Evolutionary conservation across 2,113 vertebrate genomes (phyloP), one percentile per base, ranked within the genome.

Genomic region (Dinomys branickii): DNA sequence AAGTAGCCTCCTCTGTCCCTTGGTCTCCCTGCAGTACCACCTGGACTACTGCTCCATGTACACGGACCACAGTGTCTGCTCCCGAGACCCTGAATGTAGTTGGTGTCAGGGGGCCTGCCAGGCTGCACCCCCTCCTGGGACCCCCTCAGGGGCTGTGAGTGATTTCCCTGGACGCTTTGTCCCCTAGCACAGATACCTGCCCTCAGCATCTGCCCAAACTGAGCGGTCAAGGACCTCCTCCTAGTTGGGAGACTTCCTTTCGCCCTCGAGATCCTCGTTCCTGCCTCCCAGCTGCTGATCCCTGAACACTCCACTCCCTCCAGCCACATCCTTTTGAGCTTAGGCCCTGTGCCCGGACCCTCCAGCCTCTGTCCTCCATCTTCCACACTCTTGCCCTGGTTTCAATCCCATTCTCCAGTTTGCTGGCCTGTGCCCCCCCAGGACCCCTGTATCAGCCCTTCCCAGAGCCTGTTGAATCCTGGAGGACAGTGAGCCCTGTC

Each of bases 51-150:
- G 99, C 95, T 99, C 99, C 80, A 99, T 99, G 97, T 99, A 99
- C 50, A 98, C 99, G 0, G 99, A 99, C 90, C 99, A 99, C 98
- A 99, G 98, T 50, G 98, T 99, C 90, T 99, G 99, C 89, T 98
- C 99, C 58, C 99, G 99, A 97, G 99, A 99, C 97, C 99, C 99
- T 0, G 99, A 99, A 56, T 99, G 99, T 97, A 99, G 99, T 94
- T 99, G 99, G 99, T 99, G 99, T 97, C 99, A 99, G 97, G 99
- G 98, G 5, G 99, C 99, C 44, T 99, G 99, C 97, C 98, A 99
- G 96, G 99, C 99, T 14, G 99, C 99, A 67, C 98, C 99, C 24
- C 99, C 99, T 84, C 98, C 98, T 4, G 97, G 98, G n/a, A 98
- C 97, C 13, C 69, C 97, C 26, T 94, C 94, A 0, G 98, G 96